Evolutionary conservation across 2,113 vertebrate genomes (phyloP), one percentile per base, ranked within the genome.

Genomic region (Chaenogobius annularis): DNA sequence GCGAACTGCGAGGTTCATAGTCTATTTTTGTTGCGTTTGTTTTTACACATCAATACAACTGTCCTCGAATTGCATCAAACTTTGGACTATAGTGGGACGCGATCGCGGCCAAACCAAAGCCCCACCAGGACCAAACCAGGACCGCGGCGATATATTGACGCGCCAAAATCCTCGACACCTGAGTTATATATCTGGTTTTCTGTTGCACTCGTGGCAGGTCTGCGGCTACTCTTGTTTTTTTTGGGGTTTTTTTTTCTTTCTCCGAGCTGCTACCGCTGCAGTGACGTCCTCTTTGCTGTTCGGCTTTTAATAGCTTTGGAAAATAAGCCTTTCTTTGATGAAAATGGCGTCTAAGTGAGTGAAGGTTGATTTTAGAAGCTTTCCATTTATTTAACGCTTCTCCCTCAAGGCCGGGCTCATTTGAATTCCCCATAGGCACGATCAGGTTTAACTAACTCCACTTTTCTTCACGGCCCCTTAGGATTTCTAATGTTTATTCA

Each of bases 401-500:
- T 87, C 72, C 86, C 82, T 73, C 70, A 83, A 90, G 72, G 80
- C 87, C 76, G 9, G 44, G 46, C 79, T 65, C 78, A 84, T 72
- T 52, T 83, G 81, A 78, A 61, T 22, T 70, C 75, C 74, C 80
- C 64, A 62, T 10, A 70, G 87, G 78, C 76, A 50, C 82, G 70
- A 44, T 83, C 85, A 83, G 83, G 47, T 82, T 75, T 84, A 61
- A 78, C 84, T 78, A 86, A 84, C 78, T 69, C 76, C 48, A 73
- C 84, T 86, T 66, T 87, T 88, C 86, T 85, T 83, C 17, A 43
- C 70, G 77, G 72, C 86, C 90, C 78, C 92, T 91, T 83, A 81
- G 84, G 86, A 94, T 87, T 89, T 92, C 80, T 87, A 91, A 90
- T 91, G 90, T 94, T 95, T 93, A 94, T 92, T 90, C 89, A 88